These are phyloP conservation scores for Megaptera novaeangliae DNA, from an alignment of 2,113 vertebrate genomes.

Conservation along the genomic window DNA sequence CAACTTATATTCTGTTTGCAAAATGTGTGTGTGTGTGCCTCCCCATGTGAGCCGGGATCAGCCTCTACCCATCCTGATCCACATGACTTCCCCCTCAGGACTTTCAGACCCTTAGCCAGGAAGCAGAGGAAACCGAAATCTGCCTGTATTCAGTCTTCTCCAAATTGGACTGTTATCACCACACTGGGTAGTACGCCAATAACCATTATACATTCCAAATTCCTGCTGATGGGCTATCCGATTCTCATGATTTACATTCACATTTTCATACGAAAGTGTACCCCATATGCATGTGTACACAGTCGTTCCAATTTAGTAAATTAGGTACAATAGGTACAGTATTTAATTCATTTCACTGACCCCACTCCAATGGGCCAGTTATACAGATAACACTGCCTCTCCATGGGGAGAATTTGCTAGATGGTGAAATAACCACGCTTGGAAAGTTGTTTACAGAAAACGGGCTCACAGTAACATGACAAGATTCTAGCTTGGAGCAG, in stretches of 20 bases:
- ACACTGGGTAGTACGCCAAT: neutral
- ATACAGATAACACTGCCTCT: neutral
- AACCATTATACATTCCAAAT: constrained; percentile 11
- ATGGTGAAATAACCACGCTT: neutral
- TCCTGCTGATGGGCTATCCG: neutral
- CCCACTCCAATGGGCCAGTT: neutral
- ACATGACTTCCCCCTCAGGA: neutral
- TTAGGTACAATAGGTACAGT: neutral
- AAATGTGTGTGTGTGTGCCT: neutral
- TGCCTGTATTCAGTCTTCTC: neutral
- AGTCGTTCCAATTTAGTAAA: neutral
- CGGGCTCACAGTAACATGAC: neutral
- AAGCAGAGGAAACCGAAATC: neutral
- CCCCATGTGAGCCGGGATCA: neutral
- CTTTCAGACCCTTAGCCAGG: neutral
- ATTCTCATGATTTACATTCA: neutral
- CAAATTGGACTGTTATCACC: neutral
- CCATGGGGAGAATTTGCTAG: neutral
- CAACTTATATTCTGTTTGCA: neutral
- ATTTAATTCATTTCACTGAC: neutral
- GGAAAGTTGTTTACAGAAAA: constrained; percentile 15
- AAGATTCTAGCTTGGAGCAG: neutral
- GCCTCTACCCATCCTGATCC: neutral
- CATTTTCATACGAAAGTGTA: constrained; percentile 16
- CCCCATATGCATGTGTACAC: neutral